Conservation (phyloP, 2,797 vertebrate genomes). For the Malacoraja senta region DNA sequence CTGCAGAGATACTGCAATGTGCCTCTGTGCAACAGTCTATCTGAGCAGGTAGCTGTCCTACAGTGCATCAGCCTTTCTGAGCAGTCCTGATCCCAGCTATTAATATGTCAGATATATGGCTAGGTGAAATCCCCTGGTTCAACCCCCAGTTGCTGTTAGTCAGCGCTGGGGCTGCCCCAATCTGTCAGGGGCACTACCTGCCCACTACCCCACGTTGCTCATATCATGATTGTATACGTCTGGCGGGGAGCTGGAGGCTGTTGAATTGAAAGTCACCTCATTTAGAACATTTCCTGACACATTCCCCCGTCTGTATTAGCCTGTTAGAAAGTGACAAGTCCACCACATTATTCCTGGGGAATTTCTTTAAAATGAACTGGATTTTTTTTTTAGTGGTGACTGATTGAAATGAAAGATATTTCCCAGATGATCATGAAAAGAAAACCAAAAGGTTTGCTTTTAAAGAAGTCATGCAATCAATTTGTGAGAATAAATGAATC, state of each 20-base stretch:
- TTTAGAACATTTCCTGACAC: conserved; percentile 32
- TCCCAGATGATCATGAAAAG: not conserved
- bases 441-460: not conserved
- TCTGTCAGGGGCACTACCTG: conserved; percentile 22
- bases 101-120: conserved; percentile 21
- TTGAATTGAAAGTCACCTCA: conserved; percentile 34
- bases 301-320: not conserved
- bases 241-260: conserved; percentile 16
- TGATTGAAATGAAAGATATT: conserved; percentile 10
- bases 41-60: not conserved
- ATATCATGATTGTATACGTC: not conserved
- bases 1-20: not conserved
- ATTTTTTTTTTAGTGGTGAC: conserved; percentile 27
- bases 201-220: not conserved
- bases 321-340: conserved; percentile 16
- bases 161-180: conserved; percentile 16
- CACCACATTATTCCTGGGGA: conserved; percentile 17
- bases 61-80: not conserved
- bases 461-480: not conserved
- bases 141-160: conserved; percentile 26
- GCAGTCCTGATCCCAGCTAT: not conserved
- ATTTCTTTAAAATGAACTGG: conserved; percentile 27
- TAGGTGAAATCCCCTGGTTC: conserved; percentile 36
- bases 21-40: not conserved
- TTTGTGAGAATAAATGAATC: not conserved